A percentile compares a stretch with the other conserved stretches of the same genome.
These are phyloP conservation scores for Torymus tubicola DNA, from an alignment of 2,888 invertebrate genomes.

Conservation along the genomic window DNA sequence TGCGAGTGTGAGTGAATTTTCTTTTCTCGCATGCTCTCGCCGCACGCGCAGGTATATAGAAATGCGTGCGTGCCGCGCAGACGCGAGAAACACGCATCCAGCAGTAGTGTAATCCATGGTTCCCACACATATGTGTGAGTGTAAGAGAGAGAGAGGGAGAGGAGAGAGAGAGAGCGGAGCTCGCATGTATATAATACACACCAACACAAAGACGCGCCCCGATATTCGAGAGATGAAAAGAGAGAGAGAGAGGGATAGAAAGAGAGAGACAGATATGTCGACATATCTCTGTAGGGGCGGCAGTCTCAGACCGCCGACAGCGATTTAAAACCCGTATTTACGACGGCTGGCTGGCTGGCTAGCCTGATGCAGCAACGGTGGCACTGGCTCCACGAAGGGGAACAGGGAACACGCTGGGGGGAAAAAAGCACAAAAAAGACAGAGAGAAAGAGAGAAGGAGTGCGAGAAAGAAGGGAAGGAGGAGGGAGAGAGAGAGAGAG, in stretches of 20 bases:
- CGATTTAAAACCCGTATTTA: slow-evolving; percentile 72
- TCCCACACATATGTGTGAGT: no score
- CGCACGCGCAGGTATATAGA: no score
- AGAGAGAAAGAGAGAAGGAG: slow-evolving; percentile 48
- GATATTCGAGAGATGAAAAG: neutral
- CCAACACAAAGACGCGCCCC: neutral
- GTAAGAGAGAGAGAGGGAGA: no score
- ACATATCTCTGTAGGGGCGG: slow-evolving; percentile 57
- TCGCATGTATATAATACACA: neutral
- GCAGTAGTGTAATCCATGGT: no score
- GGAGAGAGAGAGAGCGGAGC: no score
- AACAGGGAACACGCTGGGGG: slow-evolving; percentile 10
- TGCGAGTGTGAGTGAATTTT: no score
- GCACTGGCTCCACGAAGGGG: no score
- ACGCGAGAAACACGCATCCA: no score
- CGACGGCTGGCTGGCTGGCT: slow-evolving; percentile 20
- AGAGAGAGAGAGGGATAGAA: neutral
- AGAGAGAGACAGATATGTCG: slow-evolving; percentile 5
- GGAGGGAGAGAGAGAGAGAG: slow-evolving; percentile 48
- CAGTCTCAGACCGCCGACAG: slow-evolving; percentile 33
- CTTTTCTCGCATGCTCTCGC: no score
- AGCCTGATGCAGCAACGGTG: no score
- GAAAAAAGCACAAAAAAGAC: slow-evolving; percentile 49
- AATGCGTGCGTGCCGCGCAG: no score
- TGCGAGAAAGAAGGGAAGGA: slow-evolving; percentile 27